A percentile compares a stretch with the other conserved stretches of the same genome.
Evolutionary conservation across 2,797 vertebrate species (phyloP).

Genomic region (Sciurus carolinensis): DNA sequence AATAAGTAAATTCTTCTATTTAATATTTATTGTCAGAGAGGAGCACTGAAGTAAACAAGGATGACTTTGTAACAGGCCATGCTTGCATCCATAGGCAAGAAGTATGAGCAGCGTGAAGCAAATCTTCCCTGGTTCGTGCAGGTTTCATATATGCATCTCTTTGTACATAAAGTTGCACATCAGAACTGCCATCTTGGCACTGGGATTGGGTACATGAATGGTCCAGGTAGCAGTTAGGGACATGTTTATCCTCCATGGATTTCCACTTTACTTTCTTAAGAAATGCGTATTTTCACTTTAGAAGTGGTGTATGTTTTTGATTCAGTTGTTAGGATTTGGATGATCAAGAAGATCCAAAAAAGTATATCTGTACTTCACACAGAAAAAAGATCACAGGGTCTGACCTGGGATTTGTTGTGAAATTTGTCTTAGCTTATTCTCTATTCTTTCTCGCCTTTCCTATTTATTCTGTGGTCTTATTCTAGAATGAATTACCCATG

Average conservation of each 20-base stretch:
- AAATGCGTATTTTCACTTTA: neutral
- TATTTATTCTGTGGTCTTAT: neutral
- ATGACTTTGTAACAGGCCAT: neutral
- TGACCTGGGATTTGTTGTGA: neutral
- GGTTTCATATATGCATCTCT: no score
- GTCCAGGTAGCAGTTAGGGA: neutral
- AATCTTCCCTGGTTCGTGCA: neutral
- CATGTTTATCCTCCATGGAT: neutral
- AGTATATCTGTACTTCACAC: neutral
- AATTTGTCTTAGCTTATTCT: neutral
- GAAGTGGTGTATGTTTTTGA: neutral
- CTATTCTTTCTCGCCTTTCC: neutral
- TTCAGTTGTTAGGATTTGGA: neutral
- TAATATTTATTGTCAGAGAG: neutral
- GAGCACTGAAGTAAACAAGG: neutral
- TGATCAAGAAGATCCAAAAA: neutral
- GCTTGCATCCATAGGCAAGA: neutral
- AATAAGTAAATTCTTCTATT: neutral
- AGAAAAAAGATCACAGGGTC: neutral
- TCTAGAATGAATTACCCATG: neutral
- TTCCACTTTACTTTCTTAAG: constrained; percentile 14
- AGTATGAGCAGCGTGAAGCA: neutral
- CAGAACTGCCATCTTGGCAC: neutral
- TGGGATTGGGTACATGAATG: no score
- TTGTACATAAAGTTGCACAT: rapidly evolving